A percentile compares a stretch with the other conserved stretches of the same genome.
Conservation (phyloP, 2,888 invertebrate species). For the Brachynemurus nebulosus region DNA sequence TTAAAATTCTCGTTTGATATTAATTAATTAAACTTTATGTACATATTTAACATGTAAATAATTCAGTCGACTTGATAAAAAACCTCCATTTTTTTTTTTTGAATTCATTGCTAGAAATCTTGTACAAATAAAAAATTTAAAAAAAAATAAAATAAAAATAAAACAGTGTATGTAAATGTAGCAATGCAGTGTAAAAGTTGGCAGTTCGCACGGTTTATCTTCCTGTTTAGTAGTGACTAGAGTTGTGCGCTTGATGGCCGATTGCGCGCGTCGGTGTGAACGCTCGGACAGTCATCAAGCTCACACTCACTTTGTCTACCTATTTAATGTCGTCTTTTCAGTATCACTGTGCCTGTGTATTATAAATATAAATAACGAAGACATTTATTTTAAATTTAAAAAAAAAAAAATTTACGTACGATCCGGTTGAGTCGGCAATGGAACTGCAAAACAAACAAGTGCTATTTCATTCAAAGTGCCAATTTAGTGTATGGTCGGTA, state of each 20-base stretch:
- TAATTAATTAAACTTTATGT: not conserved
- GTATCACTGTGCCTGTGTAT: constrained; percentile 29
- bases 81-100: not conserved
- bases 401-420: constrained; percentile 1
- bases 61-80: not conserved
- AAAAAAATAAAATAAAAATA: not conserved
- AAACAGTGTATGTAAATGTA: constrained; percentile 2
- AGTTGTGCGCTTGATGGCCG: constrained; percentile 26
- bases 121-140: not conserved
- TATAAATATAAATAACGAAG: constrained; percentile 1
- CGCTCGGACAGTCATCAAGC: not conserved
- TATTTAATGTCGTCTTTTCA: constrained; percentile 26
- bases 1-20: not conserved
- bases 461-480: constrained; percentile 34
- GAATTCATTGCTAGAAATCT: not conserved
- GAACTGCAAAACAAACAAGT: constrained; percentile 23
- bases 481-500: constrained; percentile 27
- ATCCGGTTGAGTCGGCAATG: too few species aligned
- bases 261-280: too few species aligned
- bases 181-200: constrained; percentile 11
- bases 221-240: constrained; percentile 35
- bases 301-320: not conserved
- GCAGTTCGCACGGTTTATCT: constrained; percentile 36
- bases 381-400: not conserved
- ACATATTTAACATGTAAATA: not conserved